phyloP scores from a whole-genome alignment of 2,797 vertebrate genomes.

The Danio tinwini region DNA sequence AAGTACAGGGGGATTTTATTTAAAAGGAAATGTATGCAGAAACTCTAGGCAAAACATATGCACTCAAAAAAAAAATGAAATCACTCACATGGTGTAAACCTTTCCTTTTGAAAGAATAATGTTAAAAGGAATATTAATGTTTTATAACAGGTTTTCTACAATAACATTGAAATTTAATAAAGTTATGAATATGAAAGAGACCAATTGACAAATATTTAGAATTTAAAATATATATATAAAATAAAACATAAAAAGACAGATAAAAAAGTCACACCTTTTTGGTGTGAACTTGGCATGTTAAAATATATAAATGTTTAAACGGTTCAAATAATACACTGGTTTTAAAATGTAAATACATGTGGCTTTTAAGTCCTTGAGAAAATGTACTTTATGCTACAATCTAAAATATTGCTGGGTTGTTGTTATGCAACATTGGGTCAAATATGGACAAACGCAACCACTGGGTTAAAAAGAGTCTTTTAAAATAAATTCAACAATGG shows the following conservation, averaged over 20 bases:
- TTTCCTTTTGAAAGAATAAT: neutral
- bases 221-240: too few species aligned
- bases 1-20: slow-evolving; percentile 6
- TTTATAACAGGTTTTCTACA: neutral
- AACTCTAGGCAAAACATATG: neutral
- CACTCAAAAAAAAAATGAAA: neutral
- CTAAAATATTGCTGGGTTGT: too few species aligned
- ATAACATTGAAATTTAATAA: neutral
- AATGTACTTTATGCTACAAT: too few species aligned
- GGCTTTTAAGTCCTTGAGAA: neutral
- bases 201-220: neutral
- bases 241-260: too few species aligned
- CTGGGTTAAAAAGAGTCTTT: too few species aligned
- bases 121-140: neutral
- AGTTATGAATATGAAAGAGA: neutral
- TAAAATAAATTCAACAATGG: too few species aligned
- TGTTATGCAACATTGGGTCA: too few species aligned
- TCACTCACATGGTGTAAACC: neutral
- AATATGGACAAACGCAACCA: too few species aligned
- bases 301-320: neutral
- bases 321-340: neutral
- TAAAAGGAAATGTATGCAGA: slow-evolving; percentile 8
- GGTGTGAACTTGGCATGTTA: too few species aligned
- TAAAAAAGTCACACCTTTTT: too few species aligned
- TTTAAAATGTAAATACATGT: neutral